Conservation (phyloP, 2,888 invertebrate species). For the Darwinula stevensoni region DNA sequence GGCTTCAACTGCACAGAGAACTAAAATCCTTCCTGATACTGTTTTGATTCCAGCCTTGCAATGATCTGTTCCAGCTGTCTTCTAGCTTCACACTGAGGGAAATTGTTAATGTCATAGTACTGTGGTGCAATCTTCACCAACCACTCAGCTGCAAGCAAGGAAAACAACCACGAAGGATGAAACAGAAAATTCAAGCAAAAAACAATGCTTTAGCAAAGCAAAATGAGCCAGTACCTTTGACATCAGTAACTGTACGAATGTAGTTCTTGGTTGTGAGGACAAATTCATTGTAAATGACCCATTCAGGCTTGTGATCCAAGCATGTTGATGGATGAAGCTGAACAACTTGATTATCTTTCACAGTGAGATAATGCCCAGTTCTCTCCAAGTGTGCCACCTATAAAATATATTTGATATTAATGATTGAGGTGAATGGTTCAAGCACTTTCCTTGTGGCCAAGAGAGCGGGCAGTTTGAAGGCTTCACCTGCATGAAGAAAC, state of each 20-base stretch:
- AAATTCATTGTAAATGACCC: conserved; percentile 99
- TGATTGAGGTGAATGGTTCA: too few relatives aligned
- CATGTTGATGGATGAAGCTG: conserved; percentile 97
- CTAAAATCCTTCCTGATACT: conserved; percentile 61
- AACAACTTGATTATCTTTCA: conserved; percentile 96
- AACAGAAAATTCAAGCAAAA: conserved; percentile 4
- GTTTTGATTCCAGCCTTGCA: conserved; percentile 51
- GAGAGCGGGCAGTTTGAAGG: conserved; percentile 14
- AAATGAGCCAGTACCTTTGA: conserved; percentile 49
- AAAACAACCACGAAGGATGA: conserved; percentile 5
- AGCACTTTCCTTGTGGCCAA: too few relatives aligned
- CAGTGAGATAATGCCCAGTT: conserved; percentile 90
- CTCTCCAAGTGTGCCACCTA: conserved; percentile 91
- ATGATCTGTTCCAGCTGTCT: conserved; percentile 66
- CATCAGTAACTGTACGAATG: conserved; percentile 91
- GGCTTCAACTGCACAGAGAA: too few relatives aligned
- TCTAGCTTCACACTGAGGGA: conserved; percentile 90
- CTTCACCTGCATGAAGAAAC: conserved; percentile 99
- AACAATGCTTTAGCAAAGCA: conserved; percentile 5
- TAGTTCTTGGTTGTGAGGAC: conserved; percentile 98
- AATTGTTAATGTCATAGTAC: conserved; percentile 93
- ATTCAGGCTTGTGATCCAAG: conserved; percentile 96
- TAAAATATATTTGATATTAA: too few relatives aligned
- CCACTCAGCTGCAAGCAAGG: conserved; percentile 44
- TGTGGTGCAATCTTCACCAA: conserved; percentile 78